These are phyloP conservation scores for Brachynemurus nebulosus DNA, from an alignment of 2,888 invertebrate species.

Conservation along the genomic window DNA sequence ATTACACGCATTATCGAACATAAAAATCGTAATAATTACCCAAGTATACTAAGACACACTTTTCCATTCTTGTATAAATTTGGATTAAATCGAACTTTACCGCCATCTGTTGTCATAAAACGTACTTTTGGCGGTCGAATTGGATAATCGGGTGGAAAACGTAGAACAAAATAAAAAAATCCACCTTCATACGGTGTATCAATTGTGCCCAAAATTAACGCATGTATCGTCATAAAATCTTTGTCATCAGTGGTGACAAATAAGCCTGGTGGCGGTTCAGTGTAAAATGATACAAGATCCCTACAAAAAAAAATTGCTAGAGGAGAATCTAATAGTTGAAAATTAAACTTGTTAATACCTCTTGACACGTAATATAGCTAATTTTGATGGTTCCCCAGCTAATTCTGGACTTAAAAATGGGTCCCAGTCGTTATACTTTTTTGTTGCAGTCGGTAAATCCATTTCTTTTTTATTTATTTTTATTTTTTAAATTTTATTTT, in stretches of 20 bases:
- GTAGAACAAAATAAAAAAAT: constrained; percentile 36
- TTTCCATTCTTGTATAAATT: constrained; percentile 47
- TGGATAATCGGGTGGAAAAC: constrained; percentile 40
- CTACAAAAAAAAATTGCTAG: constrained; percentile 28
- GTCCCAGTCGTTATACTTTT: no score
- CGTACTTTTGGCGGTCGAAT: constrained; percentile 41
- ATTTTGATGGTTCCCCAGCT: no score
- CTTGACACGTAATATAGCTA: no score
- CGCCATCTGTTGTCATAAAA: constrained; percentile 43
- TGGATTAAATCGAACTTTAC: constrained; percentile 44
- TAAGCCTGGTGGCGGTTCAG: constrained; percentile 40
- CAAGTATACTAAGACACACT: constrained; percentile 40
- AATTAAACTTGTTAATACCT: no score
- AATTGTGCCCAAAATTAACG: constrained; percentile 40
- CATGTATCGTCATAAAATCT: constrained; percentile 39
- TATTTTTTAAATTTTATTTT: no score
- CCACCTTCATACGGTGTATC: constrained; percentile 47
- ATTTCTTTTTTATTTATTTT: no score
- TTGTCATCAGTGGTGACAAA: constrained; percentile 39
- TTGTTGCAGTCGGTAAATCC: no score
- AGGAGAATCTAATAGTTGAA: no score
- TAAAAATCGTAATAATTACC: no score
- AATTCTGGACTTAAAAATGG: no score
- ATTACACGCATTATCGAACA: no score
- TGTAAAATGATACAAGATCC: constrained; percentile 39